Percentiles rank a stretch among this genome's conserved stretches.
Conservation (phyloP, 2,113 vertebrate genomes). For the Myotis brandtii region DNA sequence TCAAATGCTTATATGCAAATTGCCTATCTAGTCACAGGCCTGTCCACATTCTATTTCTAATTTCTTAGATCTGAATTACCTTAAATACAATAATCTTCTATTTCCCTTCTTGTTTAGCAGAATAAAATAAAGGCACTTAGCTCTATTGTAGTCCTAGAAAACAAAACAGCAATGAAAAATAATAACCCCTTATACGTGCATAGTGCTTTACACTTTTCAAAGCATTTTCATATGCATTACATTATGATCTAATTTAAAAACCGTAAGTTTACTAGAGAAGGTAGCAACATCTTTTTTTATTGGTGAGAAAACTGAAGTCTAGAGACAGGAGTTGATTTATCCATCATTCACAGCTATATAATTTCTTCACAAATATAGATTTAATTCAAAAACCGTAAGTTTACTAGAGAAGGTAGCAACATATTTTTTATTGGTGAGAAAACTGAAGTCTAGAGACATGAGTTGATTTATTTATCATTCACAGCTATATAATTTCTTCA, state of each 20-base stretch:
- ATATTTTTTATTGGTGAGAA: neutral
- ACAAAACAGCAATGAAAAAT: neutral
- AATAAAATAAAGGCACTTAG: neutral
- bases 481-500: constrained; percentile 2
- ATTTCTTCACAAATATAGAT: too few relatives aligned
- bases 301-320: constrained; percentile 26
- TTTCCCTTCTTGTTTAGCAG: neutral
- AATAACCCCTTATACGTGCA: neutral
- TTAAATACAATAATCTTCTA: neutral
- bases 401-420: too few relatives aligned
- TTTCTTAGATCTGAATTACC: constrained; percentile 1
- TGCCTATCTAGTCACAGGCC: neutral
- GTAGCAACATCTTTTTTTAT: neutral
- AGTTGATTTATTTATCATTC: neutral
- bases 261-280: too few relatives aligned
- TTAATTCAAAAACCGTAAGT: neutral
- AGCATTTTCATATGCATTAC: neutral
- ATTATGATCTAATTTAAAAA: constrained; percentile 9
- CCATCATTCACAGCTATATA: too few relatives aligned
- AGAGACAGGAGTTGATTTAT: neutral
- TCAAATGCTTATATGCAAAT: neutral
- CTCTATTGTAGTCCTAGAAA: neutral
- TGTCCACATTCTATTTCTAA: constrained; percentile 9
- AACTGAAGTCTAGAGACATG: neutral
- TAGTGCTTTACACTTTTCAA: neutral